Conservation (phyloP, 1,140 invertebrate species). For the Ruditapes philippinarum region DNA sequence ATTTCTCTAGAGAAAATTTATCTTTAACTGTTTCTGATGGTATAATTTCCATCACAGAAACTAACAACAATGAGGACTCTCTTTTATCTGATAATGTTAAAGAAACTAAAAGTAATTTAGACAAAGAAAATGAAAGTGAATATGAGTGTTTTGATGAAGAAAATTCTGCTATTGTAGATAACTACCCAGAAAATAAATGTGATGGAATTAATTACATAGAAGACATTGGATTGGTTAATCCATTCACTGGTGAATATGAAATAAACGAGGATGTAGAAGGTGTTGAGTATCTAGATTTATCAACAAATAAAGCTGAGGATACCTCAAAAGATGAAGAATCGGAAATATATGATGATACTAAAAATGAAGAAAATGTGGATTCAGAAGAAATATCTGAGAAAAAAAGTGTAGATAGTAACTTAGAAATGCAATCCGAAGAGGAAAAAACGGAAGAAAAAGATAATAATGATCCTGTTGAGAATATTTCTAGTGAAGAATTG, state of each 20-base stretch:
- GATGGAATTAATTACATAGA: slow-evolving; percentile 37
- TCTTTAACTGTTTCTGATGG: background rate
- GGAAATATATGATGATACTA: background rate
- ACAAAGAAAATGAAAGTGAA: background rate
- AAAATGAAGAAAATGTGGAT: background rate
- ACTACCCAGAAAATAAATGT: background rate
- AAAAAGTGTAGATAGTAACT: background rate
- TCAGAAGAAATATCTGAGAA: background rate
- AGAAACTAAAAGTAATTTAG: background rate
- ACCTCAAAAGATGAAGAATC: background rate
- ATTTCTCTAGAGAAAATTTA: background rate
- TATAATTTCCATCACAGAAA: slow-evolving; percentile 20
- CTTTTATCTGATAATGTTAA: too few species aligned
- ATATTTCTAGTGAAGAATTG: too few species aligned
- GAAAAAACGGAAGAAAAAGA: too few species aligned
- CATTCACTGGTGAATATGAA: slow-evolving; percentile 58
- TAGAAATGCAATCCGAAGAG: background rate
- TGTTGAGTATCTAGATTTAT: slow-evolving; percentile 12
- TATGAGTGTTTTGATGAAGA: background rate
- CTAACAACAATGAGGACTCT: background rate
- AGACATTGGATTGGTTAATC: slow-evolving; percentile 49
- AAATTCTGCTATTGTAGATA: background rate
- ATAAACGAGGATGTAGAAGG: background rate
- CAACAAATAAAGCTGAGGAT: background rate
- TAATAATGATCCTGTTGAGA: too few species aligned